These are phyloP conservation scores for Dromococcyx pavoninus DNA, from an alignment of 2,797 vertebrate genomes.

Conservation along the genomic window DNA sequence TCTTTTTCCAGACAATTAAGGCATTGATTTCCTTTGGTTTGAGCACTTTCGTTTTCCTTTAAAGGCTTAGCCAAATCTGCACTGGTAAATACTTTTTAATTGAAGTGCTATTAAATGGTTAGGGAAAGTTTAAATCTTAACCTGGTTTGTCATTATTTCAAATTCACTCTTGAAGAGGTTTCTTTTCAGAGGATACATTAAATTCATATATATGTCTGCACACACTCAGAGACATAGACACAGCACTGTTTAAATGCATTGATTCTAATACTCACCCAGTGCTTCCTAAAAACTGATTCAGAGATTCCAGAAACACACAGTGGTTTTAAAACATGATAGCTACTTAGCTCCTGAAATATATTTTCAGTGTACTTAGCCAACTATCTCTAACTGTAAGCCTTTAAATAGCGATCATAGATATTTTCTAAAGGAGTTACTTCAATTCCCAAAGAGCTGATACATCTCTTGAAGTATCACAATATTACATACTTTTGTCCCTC, in stretches of 20 bases:
- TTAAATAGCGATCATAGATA: neutral
- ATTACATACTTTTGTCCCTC: neutral
- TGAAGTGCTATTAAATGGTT: conserved; percentile 10
- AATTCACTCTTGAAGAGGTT: neutral
- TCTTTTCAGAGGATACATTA: neutral
- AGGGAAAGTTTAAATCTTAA: neutral
- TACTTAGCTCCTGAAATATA: neutral
- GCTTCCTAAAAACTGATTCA: neutral
- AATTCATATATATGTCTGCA: neutral
- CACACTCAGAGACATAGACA: neutral
- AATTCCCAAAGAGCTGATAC: neutral
- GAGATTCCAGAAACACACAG: neutral
- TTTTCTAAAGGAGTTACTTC: neutral
- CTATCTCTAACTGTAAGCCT: neutral
- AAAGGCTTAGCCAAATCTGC: neutral
- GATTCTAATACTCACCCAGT: neutral
- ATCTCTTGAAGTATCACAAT: neutral
- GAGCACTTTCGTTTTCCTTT: neutral
- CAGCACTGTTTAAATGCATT: neutral
- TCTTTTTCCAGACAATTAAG: conserved; percentile 46
- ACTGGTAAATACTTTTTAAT: conserved; percentile 5
- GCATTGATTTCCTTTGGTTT: conserved; percentile 35
- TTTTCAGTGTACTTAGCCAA: neutral
- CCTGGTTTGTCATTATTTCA: neutral
- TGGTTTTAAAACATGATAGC: neutral